Evolutionary conservation across 2,113 vertebrate genomes (phyloP).

Genomic region (Pseudopodoces humilis): DNA sequence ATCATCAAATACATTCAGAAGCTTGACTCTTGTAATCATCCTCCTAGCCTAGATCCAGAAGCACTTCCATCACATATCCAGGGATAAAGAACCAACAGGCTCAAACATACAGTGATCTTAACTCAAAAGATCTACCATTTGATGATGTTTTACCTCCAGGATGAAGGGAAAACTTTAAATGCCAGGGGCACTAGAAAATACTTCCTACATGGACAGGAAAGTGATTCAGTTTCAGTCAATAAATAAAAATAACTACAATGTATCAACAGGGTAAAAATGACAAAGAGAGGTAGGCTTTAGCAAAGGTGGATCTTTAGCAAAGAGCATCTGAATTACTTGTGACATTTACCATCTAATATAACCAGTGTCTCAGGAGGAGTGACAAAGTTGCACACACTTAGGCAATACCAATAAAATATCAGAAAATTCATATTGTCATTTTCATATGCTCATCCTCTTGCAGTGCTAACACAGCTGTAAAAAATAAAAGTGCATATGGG

Average conservation of each 20-base stretch:
- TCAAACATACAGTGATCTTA: too few relatives aligned
- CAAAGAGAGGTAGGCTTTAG: neutral
- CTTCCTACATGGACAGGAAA: neutral
- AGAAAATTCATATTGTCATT: neutral
- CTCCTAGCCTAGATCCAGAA: neutral
- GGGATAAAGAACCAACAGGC: neutral
- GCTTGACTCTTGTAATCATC: neutral
- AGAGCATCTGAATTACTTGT: neutral
- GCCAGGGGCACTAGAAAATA: neutral
- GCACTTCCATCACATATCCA: neutral
- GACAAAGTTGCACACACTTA: neutral
- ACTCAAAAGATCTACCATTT: neutral
- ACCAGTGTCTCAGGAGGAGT: neutral
- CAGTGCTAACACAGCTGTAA: neutral
- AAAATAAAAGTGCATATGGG: neutral
- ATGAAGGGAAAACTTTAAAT: neutral
- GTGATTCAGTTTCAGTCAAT: neutral
- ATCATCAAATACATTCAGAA: neutral
- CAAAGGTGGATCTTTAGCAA: neutral
- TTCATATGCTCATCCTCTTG: neutral
- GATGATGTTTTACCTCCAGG: neutral
- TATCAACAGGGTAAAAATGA: neutral
- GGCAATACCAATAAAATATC: neutral
- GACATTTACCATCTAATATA: neutral
- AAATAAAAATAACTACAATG: neutral